Conservation (phyloP, 2,888 invertebrate species). For the Tetragonisca angustula region DNA sequence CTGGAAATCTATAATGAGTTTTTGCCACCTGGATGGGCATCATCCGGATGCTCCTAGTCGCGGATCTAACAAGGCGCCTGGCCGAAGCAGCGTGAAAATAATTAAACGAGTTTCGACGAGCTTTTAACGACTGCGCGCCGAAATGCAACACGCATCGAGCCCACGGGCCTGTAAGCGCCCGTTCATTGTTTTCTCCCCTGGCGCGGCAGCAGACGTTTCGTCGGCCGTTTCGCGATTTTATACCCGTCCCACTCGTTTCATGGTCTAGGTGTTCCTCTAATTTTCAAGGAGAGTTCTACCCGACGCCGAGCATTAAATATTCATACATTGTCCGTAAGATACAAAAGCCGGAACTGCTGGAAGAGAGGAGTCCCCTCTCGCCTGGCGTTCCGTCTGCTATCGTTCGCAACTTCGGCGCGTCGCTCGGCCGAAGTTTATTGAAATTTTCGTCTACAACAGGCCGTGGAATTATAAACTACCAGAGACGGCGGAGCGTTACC, state of each 20-base stretch:
- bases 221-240: slow-evolving; percentile 34
- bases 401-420: slow-evolving; percentile 15
- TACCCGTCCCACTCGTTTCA: slow-evolving; percentile 19
- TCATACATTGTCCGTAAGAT: slow-evolving; percentile 21
- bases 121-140: slow-evolving; percentile 62
- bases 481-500: slow-evolving; percentile 2
- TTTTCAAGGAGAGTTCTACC: slow-evolving; percentile 23
- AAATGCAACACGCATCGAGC: slow-evolving; percentile 54
- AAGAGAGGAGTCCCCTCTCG: not conserved
- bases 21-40: slow-evolving; percentile 30
- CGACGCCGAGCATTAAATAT: slow-evolving; percentile 14
- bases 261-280: slow-evolving; percentile 30
- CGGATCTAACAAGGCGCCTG: slow-evolving; percentile 62
- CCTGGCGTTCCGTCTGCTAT: not conserved
- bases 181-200: slow-evolving; percentile 41
- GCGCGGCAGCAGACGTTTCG: slow-evolving; percentile 1
- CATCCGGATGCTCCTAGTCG: slow-evolving; percentile 19
- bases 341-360: slow-evolving; percentile 11
- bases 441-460: not conserved
- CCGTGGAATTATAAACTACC: slow-evolving; percentile 10
- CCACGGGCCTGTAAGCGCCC: slow-evolving; percentile 30
- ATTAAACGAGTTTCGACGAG: slow-evolving; percentile 72
- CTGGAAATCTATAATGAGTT: slow-evolving; percentile 67
- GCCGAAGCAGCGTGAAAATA: slow-evolving; percentile 62
- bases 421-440: not conserved